phyloP scores from a whole-genome alignment of 2,797 vertebrate species.

The Platyrinchus mystaceus region DNA sequence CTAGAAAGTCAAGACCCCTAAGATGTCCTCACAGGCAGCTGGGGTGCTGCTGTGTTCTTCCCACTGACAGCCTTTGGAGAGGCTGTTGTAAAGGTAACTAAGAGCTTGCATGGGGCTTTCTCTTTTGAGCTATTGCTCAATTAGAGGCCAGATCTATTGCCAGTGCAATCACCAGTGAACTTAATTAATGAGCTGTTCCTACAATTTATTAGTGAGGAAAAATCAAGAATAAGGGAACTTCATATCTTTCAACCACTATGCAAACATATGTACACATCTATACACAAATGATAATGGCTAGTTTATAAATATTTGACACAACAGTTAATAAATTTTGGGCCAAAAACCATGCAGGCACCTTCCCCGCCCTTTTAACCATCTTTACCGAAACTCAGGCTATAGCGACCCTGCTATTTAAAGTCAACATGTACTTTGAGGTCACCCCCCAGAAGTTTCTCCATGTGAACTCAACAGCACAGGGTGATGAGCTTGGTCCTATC shows the following conservation, averaged over 20 bases:
- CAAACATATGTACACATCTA: not conserved
- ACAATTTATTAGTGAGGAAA: not conserved
- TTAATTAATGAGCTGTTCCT: not conserved
- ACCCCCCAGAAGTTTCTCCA: rapidly evolving
- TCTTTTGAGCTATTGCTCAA: not conserved
- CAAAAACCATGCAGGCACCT: not conserved
- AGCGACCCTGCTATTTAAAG: not conserved
- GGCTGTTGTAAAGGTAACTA: not conserved
- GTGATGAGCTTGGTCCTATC: not conserved
- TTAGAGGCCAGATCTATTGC: not conserved
- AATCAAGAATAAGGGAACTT: not conserved
- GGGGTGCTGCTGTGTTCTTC: not conserved
- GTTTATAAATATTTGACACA: not conserved
- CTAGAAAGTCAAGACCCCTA: not conserved
- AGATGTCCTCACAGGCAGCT: not conserved
- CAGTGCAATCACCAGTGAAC: not conserved
- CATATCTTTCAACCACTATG: not conserved
- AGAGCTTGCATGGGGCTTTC: not conserved
- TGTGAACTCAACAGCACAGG: rapidly evolving
- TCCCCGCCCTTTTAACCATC: not conserved
- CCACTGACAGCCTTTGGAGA: not conserved
- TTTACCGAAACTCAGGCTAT: not conserved
- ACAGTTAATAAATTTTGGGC: not conserved
- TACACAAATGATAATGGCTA: not conserved
- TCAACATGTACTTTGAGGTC: not conserved